Percentiles rank a stretch among this genome's conserved stretches.
Evolutionary conservation across 2,113 vertebrate genomes (phyloP).

Genomic region (Girardinichthys multiradiatus): DNA sequence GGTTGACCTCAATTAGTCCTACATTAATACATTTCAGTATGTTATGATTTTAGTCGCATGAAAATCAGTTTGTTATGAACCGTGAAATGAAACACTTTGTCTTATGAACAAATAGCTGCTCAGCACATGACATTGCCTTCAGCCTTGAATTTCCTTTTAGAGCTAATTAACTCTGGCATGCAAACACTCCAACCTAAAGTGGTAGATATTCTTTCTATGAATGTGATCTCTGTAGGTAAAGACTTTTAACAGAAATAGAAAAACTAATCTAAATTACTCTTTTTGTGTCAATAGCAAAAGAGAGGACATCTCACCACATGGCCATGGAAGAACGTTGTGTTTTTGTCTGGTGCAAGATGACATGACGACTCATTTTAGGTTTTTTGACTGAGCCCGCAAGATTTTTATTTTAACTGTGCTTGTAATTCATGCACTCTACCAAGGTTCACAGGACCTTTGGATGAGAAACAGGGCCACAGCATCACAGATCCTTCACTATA

Average conservation of each 20-base stretch:
- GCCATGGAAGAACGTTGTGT: background rate
- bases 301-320: background rate
- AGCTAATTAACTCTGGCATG: background rate
- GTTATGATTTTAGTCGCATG: conserved; percentile 9
- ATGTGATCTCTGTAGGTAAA: background rate
- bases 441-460: too few relatives aligned
- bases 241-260: background rate
- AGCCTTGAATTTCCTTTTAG: background rate
- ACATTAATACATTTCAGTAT: conserved; percentile 11
- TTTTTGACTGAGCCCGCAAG: too few relatives aligned
- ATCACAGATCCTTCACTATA: background rate
- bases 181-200: background rate
- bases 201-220: background rate
- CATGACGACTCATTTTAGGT: background rate
- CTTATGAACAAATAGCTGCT: background rate
- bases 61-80: conserved; percentile 13
- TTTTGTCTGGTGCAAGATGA: background rate
- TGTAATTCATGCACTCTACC: background rate
- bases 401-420: background rate
- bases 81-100: conserved; percentile 20
- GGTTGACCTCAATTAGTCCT: conserved; percentile 25
- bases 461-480: background rate
- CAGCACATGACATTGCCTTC: background rate
- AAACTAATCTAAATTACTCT: background rate
- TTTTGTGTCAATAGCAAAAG: background rate